phyloP scores from a whole-genome alignment of 2,113 vertebrate genomes.

The Grallaria varia region DNA sequence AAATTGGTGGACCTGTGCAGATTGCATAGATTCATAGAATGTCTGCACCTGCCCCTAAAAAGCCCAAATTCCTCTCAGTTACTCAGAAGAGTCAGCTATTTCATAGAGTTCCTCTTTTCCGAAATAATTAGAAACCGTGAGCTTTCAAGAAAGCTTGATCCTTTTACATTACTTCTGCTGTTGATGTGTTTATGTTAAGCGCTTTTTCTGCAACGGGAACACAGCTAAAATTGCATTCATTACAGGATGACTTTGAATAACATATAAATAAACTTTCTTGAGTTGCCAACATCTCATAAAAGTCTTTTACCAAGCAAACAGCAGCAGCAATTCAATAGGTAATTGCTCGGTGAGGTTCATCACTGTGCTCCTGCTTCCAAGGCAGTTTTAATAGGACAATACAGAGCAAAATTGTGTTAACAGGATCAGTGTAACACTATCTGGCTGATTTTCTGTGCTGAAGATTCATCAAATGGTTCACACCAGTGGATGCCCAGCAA shows the following conservation, averaged over 20 bases:
- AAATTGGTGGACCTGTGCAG: background rate
- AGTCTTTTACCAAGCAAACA: background rate
- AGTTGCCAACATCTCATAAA: background rate
- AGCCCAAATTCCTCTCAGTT: too few relatives aligned
- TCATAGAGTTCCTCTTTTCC: background rate
- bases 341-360: too few relatives aligned
- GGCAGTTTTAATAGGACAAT: too few relatives aligned
- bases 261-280: background rate
- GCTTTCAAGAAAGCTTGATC: background rate
- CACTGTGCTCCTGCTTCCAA: too few relatives aligned
- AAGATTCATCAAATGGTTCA: too few relatives aligned
- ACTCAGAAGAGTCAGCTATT: background rate
- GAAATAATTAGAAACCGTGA: background rate
- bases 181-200: background rate
- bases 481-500: background rate
- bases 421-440: too few relatives aligned
- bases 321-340: background rate
- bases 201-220: background rate
- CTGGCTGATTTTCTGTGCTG: too few relatives aligned
- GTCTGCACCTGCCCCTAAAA: background rate
- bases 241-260: background rate
- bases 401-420: too few relatives aligned
- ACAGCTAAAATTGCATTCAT: background rate
- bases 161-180: background rate
- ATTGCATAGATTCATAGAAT: background rate